phyloP scores from a whole-genome alignment of 2,888 invertebrate genomes.

The Lottia gigantea region DNA sequence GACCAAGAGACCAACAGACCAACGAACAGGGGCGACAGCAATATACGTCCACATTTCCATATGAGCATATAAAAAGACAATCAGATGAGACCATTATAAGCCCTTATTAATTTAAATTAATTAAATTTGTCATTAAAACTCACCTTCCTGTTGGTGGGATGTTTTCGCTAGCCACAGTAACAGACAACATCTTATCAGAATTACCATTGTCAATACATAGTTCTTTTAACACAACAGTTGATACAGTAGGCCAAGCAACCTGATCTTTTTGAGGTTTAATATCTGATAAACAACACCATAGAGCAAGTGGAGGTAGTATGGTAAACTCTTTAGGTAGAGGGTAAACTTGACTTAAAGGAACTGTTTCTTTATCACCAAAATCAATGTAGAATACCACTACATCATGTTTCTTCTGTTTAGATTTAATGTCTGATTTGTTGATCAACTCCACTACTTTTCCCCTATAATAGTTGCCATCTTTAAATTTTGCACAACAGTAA shows the following conservation, averaged over 20 bases:
- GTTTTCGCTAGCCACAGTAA: background rate
- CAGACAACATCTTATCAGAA: background rate
- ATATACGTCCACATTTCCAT: too few relatives aligned
- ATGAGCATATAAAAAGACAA: too few relatives aligned
- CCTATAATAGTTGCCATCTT: conserved; percentile 83
- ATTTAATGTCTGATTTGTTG: background rate
- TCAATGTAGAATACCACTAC: conserved; percentile 81
- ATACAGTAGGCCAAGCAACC: background rate
- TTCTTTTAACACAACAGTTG: background rate
- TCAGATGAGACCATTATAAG: too few relatives aligned
- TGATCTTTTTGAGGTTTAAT: conserved; percentile 34
- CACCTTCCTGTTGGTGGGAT: background rate
- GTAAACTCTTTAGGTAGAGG: conserved; percentile 79
- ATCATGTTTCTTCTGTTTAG: conserved; percentile 12
- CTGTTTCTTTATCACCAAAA: conserved; percentile 85
- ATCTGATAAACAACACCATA: conserved; percentile 83
- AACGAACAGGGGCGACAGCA: too few relatives aligned
- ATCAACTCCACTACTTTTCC: conserved; percentile 59
- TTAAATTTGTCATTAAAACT: background rate
- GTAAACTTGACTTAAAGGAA: conserved; percentile 76
- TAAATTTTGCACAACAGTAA: conserved; percentile 85
- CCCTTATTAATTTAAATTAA: too few relatives aligned
- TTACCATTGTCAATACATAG: background rate
- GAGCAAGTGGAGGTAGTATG: conserved; percentile 81
- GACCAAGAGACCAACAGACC: too few relatives aligned